phyloP scores from a whole-genome alignment of 2,888 invertebrate species.

The Tenodera sinensis region DNA sequence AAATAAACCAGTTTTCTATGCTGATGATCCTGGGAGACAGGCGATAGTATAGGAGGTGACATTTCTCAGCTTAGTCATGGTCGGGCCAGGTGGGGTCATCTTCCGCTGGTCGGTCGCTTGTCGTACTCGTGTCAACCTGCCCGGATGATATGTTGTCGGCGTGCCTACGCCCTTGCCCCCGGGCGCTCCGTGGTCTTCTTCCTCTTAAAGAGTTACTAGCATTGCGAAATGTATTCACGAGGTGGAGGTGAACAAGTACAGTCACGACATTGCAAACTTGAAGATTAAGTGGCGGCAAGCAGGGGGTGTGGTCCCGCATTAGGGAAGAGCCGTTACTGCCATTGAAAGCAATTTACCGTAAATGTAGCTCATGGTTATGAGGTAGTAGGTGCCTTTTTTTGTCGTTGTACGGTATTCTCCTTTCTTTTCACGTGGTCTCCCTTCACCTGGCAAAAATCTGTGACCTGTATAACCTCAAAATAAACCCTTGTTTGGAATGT shows the following conservation, averaged over 20 bases:
- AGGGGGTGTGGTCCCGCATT: background rate
- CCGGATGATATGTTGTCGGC: background rate
- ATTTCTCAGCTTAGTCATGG: background rate
- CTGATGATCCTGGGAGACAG: background rate
- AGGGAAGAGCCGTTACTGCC: background rate
- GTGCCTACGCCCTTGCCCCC: background rate
- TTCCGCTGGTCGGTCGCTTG: background rate
- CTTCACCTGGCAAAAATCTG: background rate
- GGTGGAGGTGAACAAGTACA: background rate
- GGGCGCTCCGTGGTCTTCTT: background rate
- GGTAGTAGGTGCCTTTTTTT: background rate
- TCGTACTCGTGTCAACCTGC: background rate
- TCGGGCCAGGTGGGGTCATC: background rate
- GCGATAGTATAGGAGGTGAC: background rate
- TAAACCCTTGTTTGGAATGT: background rate
- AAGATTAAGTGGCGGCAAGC: background rate
- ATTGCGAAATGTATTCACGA: background rate
- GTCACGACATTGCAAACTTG: background rate
- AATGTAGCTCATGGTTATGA: background rate
- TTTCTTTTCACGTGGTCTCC: background rate
- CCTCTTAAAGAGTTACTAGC: background rate
- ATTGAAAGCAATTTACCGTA: background rate
- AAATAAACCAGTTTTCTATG: background rate
- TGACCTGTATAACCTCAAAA: background rate
- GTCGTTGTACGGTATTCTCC: background rate